Conservation (phyloP, 1,140 invertebrate genomes). For the Brachionus paranguensis region DNA sequence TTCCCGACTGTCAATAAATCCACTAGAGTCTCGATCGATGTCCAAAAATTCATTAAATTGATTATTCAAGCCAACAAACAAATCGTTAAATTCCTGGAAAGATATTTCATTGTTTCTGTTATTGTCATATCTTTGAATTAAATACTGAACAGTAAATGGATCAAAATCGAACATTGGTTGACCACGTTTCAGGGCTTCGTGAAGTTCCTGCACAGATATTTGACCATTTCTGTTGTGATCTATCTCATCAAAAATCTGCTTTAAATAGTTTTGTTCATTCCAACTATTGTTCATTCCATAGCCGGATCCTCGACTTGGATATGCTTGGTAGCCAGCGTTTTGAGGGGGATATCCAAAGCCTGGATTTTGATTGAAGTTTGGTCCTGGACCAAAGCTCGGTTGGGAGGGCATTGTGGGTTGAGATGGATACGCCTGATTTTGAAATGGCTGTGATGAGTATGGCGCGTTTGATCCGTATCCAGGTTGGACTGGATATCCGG, state of each 20-base stretch:
- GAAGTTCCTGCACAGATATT: constrained; percentile 2
- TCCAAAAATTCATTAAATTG: constrained; percentile 39
- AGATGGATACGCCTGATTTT: neutral
- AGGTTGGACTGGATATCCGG: neutral
- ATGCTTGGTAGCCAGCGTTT: neutral
- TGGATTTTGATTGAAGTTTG: neutral
- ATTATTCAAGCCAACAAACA: neutral
- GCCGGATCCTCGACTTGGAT: neutral
- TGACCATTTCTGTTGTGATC: constrained; percentile 27
- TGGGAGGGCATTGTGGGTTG: neutral
- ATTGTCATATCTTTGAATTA: constrained; percentile 18
- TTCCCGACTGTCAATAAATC: constrained; percentile 22
- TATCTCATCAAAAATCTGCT: constrained; percentile 13
- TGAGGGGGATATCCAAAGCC: constrained; percentile 1
- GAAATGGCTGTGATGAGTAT: neutral
- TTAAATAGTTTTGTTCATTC: constrained; percentile 1
- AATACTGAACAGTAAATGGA: constrained; percentile 29
- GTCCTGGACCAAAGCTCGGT: neutral
- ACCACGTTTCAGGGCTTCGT: constrained; percentile 3
- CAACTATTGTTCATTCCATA: neutral
- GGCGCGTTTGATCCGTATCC: neutral
- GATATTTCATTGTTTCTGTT: neutral
- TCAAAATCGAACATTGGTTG: constrained; percentile 18
- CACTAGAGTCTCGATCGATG: constrained; percentile 29
- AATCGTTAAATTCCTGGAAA: constrained; percentile 23